Base-by-base conservation (phyloP, 2,888 invertebrate species). In the Stictocephala bisonia region DNA sequence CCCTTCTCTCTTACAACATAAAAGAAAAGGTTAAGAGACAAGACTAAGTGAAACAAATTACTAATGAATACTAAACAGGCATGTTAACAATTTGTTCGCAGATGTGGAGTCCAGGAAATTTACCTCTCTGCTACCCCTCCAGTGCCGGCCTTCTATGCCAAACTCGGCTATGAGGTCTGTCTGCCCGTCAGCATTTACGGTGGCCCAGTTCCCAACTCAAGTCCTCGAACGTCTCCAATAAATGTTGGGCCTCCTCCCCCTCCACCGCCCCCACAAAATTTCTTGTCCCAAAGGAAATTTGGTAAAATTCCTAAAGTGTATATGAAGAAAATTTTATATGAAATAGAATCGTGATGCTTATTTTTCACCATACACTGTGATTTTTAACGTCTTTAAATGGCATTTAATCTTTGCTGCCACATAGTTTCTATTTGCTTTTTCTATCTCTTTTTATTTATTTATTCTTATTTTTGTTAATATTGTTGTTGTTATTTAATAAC, bases 91-190 rank as follows among this genome's bases (percentile, higher is more conserved):
- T 27, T 73, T 74, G 18, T n/a, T n/a, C n/a, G n/a, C 75, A 82
- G 82, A 51, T 76, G 75, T 60, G 82, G 81, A 4, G 78, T 81
- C 26, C 75, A 72, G 26, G 77, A 77, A 20, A 76, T 81, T 0
- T 82, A 81, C 69, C 76, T 83, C 26, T 81, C 82, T 0, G 82
- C 83, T 1, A 78, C 78, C 72, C 82, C 81, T 66, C 81, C 82
- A 70, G 80, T 82, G 41, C 64, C 64, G 77, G 80, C 78, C 48
- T 83, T 83, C 76, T 83, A 83, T 71, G 72, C 64, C 18, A 82
- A 80, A 78, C 77, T 83, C 1, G 83, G 83, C 3, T 83, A 82
- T 73, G 71, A 75, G 27, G 67, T 78, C 24, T 81, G 82, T 68
- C 79, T 80, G 22, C 82, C 80, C 15, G 44, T 64, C 27, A 26